Evolutionary conservation across 2,113 vertebrate genomes (phyloP), one percentile per base, ranked within the genome.

Genomic region (Poicephalus gulielmi): DNA sequence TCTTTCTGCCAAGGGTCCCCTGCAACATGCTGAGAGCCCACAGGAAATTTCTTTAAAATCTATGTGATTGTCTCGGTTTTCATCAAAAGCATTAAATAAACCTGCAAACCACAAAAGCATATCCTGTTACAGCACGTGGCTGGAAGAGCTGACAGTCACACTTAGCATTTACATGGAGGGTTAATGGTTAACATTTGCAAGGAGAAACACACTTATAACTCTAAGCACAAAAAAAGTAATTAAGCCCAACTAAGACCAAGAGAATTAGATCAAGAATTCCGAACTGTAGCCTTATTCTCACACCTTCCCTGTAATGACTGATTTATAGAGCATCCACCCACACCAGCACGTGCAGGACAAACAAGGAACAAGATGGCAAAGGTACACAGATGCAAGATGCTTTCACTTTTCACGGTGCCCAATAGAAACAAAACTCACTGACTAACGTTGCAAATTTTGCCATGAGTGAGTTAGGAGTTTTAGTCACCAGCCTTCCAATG

Each of bases 1-100:
- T 92, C 99, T 98, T 95, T 99, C 99, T 83, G 99, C 99, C 64
- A 99, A 81, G 31, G 99, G 99, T 67, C 99, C 99, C 83, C 99
- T 98, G 97, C 99, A 99, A 97, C 99, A 99, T 6, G 99, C 99
- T 28, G 99, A 99, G 31, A 99, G 98, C 23, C 99, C 99, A 92
- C 99, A 99, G 30, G 99, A 99, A 97, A 99, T 99, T 97, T 99
- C 99, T 96, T 99, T 99, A 97, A 99, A 99, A 98, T 99, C 99
- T 96, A 99, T 99, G 98, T 99, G 99, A 99, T 99, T 99, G 98
- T 99, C 99, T 97, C 99, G 98, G 96, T 99, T 99, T 98, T 99
- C 99, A 98, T 99, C 99, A 96, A 99, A 99, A 96, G 99, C 99
- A 92, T 99, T 99, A 98, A 99, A 99, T 93, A 99, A 98, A 94